phyloP scores from a whole-genome alignment of 2,797 vertebrate species.

The Todus mexicanus region DNA sequence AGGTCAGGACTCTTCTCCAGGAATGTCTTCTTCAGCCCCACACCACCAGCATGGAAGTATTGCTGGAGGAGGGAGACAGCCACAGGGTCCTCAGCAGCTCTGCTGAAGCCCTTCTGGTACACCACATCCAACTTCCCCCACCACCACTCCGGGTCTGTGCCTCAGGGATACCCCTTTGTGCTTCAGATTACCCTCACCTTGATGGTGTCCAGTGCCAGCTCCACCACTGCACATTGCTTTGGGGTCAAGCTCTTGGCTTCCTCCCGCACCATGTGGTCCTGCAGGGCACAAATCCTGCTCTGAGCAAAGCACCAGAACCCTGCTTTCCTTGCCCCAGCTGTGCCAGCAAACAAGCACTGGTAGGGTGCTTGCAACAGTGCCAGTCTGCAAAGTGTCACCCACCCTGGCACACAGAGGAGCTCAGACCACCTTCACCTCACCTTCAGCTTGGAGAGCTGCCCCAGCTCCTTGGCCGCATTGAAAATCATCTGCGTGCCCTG shows the following conservation, averaged over 20 bases:
- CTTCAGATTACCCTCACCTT: constrained; percentile 78
- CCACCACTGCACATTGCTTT: constrained; percentile 97
- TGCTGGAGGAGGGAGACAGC: constrained; percentile 73
- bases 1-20: constrained; percentile 97
- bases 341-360: neutral
- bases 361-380: neutral
- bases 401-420: neutral
- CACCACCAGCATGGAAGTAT: constrained; percentile 98
- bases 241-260: constrained; percentile 96
- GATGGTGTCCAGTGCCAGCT: constrained; percentile 95
- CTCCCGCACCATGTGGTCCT: constrained; percentile 99
- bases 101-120: neutral
- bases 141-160: accelerated
- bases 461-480: constrained; percentile 96
- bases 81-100: neutral
- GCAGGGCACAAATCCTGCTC: neutral
- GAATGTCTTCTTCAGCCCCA: constrained; percentile 97
- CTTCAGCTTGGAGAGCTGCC: constrained; percentile 97
- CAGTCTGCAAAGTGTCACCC: neutral
- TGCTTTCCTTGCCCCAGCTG: accelerated
- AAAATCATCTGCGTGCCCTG: constrained; percentile 99
- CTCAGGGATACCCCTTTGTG: accelerated
- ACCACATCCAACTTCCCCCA: too few relatives aligned
- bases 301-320: neutral
- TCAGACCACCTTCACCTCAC: constrained; percentile 50